These are phyloP conservation scores for Mamestra brassicae DNA, from an alignment of 2,888 invertebrate genomes.

Conservation along the genomic window DNA sequence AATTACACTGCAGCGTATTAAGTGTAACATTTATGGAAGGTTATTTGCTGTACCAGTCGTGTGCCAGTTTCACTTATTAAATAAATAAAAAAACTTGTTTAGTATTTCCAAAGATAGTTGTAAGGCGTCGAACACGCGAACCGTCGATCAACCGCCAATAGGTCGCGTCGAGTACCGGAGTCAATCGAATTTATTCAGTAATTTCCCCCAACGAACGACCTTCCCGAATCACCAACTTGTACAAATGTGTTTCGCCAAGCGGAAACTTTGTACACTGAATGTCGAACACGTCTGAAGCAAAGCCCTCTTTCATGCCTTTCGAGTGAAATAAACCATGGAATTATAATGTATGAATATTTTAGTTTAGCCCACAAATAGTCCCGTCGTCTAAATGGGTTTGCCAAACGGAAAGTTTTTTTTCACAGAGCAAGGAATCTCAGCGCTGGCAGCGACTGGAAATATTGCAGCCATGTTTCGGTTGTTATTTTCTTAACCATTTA, in stretches of 20 bases:
- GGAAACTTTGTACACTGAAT: constrained; percentile 69
- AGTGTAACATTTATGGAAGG: constrained; percentile 47
- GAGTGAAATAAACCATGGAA: constrained; percentile 57
- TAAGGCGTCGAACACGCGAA: constrained; percentile 80
- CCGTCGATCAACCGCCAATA: constrained; percentile 83
- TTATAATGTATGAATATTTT: constrained; percentile 63
- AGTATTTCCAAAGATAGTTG: constrained; percentile 66
- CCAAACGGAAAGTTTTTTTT: constrained; percentile 54
- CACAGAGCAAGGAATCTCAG: not conserved
- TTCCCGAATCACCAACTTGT: constrained; percentile 78
- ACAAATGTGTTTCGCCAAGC: constrained; percentile 77
- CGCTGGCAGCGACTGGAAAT: not conserved
- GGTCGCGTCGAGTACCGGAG: constrained; percentile 75
- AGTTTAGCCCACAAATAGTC: constrained; percentile 45
- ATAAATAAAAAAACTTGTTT: constrained; percentile 70
- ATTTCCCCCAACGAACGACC: constrained; percentile 81
- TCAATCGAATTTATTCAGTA: constrained; percentile 88
- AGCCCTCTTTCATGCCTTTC: constrained; percentile 55
- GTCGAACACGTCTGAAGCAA: constrained; percentile 43
- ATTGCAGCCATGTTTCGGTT: not conserved
- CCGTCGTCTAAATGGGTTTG: constrained; percentile 49
- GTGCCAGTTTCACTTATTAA: constrained; percentile 68
- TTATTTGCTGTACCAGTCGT: constrained; percentile 62
- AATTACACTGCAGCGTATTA: constrained; percentile 58
- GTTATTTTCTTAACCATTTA: not conserved